Conservation (phyloP, 2,888 invertebrate species). For the Imbricaverruca yamaguchii region DNA sequence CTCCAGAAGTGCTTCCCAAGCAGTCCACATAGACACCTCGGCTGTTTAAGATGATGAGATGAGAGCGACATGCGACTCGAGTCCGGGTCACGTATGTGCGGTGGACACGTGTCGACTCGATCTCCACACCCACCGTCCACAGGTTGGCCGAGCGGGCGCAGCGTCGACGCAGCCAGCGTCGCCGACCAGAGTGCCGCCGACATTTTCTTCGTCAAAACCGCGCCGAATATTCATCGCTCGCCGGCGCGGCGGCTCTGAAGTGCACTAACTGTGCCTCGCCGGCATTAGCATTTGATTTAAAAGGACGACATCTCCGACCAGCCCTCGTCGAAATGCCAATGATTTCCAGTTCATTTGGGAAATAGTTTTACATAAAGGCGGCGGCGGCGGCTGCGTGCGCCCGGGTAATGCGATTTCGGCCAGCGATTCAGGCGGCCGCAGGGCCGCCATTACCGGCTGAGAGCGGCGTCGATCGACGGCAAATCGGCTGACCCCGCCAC, state of each 20-base stretch:
- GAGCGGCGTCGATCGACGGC: neutral
- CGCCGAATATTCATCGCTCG: neutral
- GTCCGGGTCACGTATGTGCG: no score
- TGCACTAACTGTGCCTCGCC: neutral
- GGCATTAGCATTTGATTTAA: conserved; percentile 16
- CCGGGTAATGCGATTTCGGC: conserved; percentile 2
- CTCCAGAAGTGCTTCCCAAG: no score
- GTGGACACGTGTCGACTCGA: no score
- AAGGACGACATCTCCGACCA: neutral
- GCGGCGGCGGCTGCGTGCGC: neutral
- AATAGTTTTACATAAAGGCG: neutral
- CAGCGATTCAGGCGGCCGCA: neutral
- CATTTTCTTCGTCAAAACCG: neutral
- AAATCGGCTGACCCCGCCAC: neutral
- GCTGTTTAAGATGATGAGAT: no score
- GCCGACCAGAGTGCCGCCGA: no score
- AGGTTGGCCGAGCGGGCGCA: no score
- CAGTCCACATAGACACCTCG: no score
- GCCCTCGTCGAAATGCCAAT: neutral
- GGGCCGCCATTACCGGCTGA: neutral
- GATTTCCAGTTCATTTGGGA: conserved; percentile 4
- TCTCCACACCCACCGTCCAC: no score
- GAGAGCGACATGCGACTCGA: no score
- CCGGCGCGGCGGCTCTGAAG: neutral
- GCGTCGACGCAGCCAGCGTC: no score